These are phyloP conservation scores for Xenotilapia leptura DNA, from an alignment of 2,113 vertebrate genomes.

Conservation along the genomic window DNA sequence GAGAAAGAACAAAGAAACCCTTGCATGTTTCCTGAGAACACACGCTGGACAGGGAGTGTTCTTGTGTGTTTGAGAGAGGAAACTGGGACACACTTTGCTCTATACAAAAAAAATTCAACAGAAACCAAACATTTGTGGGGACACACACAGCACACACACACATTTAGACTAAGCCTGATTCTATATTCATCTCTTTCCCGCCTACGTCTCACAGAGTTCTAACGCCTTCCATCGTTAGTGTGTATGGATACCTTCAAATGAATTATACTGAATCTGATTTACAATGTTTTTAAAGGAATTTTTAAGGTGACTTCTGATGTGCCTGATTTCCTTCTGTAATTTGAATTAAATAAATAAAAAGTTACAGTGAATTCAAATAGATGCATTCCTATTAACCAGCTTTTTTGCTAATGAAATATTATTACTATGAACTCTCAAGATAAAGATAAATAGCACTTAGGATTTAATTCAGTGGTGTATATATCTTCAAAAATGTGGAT, in stretches of 20 bases:
- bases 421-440: fast-evolving
- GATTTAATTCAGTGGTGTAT: not conserved
- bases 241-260: not conserved
- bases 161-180: not conserved
- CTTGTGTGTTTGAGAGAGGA: not conserved
- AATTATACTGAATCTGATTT: not conserved
- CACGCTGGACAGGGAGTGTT: not conserved
- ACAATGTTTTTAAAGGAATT: not conserved
- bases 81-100: not conserved
- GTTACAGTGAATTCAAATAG: not conserved
- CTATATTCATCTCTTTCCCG: not conserved
- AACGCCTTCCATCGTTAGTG: not conserved
- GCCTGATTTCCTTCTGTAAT: not conserved
- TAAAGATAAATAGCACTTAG: not conserved
- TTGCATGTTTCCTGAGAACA: not conserved
- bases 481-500: not conserved
- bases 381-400: not conserved
- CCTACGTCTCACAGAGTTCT: not conserved
- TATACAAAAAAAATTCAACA: not conserved
- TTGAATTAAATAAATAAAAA: not conserved
- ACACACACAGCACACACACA: not conserved
- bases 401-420: not conserved
- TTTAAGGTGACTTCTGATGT: not conserved
- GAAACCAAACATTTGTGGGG: not conserved
- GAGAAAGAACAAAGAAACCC: not conserved